A percentile compares a stretch with the other conserved stretches of the same genome.
These are phyloP conservation scores for Xanthia icteritia DNA, from an alignment of 2,888 invertebrate genomes.

Conservation along the genomic window DNA sequence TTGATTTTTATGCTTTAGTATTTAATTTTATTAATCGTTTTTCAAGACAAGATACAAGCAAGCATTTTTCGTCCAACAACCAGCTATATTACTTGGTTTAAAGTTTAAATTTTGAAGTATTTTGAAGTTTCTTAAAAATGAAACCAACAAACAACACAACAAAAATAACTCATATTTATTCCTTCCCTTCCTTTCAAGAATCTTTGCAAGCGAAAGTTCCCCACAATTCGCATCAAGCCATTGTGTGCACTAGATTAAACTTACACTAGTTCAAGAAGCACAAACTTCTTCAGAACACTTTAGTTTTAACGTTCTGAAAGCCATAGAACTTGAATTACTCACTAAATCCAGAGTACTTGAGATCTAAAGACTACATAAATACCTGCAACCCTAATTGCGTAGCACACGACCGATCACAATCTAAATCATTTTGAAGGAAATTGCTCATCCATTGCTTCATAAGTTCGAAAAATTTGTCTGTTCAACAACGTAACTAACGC, in stretches of 20 bases:
- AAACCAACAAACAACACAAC: not conserved
- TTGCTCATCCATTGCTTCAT: too few species aligned
- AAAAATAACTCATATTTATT: conserved; percentile 21
- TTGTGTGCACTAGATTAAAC: conserved; percentile 49
- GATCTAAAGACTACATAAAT: not conserved
- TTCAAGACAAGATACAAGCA: not conserved
- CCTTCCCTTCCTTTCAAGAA: not conserved
- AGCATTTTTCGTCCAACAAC: not conserved
- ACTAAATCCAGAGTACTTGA: conserved; percentile 18
- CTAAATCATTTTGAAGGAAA: too few species aligned
- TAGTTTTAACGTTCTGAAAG: conserved; percentile 39
- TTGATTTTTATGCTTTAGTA: not conserved
- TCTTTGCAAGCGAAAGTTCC: conserved; percentile 4
- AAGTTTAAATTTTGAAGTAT: too few species aligned
- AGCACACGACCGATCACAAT: too few species aligned
- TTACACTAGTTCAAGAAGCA: conserved; percentile 29
- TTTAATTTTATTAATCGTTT: not conserved
- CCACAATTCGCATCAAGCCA: conserved; percentile 22
- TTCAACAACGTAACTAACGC: too few species aligned
- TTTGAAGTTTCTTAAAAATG: not conserved
- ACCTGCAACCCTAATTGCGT: too few species aligned
- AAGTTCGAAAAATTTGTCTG: too few species aligned
- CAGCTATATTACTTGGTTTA: not conserved
- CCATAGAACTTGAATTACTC: conserved; percentile 21
- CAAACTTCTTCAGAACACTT: conserved; percentile 40